phyloP scores from a whole-genome alignment of 2,113 vertebrate species.

The Chiloscyllium plagiosum region DNA sequence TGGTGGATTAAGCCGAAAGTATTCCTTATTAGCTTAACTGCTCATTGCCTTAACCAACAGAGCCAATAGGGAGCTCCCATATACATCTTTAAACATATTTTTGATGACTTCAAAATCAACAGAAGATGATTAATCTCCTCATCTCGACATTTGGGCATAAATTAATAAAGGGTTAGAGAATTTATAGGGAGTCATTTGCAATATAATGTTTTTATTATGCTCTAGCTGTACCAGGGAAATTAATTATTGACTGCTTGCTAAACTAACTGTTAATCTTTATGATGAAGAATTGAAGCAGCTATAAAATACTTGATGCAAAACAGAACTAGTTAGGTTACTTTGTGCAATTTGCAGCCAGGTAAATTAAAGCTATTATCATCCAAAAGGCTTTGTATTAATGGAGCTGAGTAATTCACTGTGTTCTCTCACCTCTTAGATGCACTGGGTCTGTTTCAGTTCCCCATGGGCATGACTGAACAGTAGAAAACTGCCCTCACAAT shows the following conservation, averaged over 20 bases:
- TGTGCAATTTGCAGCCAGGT: not conserved
- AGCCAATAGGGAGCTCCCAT: constrained; percentile 51
- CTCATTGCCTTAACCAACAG: constrained; percentile 43
- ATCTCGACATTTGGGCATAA: not conserved
- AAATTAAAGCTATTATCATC: constrained; percentile 1
- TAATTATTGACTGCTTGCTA: constrained; percentile 27
- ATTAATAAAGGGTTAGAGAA: constrained; percentile 26
- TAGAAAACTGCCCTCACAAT: not conserved
- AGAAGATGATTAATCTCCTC: constrained; percentile 4
- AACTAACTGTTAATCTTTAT: constrained; percentile 32
- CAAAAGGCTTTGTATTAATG: constrained; percentile 2
- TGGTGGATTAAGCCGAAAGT: not conserved
- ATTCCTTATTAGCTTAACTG: constrained; percentile 49
- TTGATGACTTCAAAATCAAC: not conserved
- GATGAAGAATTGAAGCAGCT: constrained; percentile 1
- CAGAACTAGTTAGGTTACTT: not conserved
- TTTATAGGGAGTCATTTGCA: constrained; percentile 20
- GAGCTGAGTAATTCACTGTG: not conserved
- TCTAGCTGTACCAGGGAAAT: constrained; percentile 20
- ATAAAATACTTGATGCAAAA: constrained; percentile 26
- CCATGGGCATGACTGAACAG: not conserved
- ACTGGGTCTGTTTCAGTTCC: not conserved
- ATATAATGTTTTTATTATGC: constrained; percentile 22
- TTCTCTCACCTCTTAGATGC: not conserved
- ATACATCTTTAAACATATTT: not conserved